Conservation (phyloP, 2,797 vertebrate species). For the Telmatherina bonti region DNA sequence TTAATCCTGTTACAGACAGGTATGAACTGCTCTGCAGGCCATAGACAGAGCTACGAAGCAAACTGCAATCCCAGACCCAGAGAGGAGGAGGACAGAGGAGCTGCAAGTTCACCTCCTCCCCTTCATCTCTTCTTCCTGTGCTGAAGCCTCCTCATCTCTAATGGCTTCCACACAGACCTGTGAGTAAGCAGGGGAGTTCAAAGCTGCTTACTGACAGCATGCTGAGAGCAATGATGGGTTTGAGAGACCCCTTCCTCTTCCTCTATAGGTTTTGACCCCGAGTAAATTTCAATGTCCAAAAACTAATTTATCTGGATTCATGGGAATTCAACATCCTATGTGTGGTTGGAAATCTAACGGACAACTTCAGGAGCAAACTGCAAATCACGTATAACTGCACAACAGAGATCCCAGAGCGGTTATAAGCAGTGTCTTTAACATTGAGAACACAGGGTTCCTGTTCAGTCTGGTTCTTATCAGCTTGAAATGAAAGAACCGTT, state of each 20-base stretch:
- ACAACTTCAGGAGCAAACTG: background rate
- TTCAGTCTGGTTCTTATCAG: background rate
- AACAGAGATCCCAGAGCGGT: background rate
- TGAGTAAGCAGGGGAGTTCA: constrained; percentile 37
- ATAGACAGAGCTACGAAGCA: constrained; percentile 41
- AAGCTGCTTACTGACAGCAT: constrained; percentile 22
- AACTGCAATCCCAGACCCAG: constrained; percentile 1
- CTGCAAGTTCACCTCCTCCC: constrained; percentile 23
- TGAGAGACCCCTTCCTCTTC: background rate
- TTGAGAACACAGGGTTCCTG: background rate
- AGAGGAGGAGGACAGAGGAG: constrained; percentile 28
- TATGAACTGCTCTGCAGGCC: constrained; percentile 49
- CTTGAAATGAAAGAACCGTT: background rate
- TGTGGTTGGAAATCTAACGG: background rate
- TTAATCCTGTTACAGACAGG: constrained; percentile 70
- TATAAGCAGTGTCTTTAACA: background rate
- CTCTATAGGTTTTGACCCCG: background rate
- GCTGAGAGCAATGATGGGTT: background rate
- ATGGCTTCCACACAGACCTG: constrained; percentile 44
- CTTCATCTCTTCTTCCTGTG: constrained; percentile 22
- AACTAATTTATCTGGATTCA: background rate
- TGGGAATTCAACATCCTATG: background rate
- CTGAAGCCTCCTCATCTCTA: constrained; percentile 26
- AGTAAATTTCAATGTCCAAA: background rate
- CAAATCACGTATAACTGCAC: background rate